Evolutionary conservation across 2,113 vertebrate species (phyloP), one percentile per base, ranked within the genome.

Genomic region (Gasterosteus aculeatus): DNA sequence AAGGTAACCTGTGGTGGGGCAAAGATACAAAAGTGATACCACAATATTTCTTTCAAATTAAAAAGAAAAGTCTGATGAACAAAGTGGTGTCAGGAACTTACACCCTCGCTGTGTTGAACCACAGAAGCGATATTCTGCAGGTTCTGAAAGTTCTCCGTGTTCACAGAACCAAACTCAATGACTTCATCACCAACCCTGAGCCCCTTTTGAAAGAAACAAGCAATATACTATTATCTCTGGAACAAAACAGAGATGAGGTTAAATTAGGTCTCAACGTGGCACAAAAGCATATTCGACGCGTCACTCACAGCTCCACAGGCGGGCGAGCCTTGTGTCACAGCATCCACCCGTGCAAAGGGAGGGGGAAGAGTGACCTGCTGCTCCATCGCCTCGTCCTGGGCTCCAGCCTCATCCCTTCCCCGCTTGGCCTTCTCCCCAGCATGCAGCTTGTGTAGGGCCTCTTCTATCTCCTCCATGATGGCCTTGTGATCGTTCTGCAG

Each of bases 401-500:
- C 93, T 80, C 95, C 95, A 0, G 93, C 92, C 75, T 95, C 92
- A 29, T 97, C 96, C 81, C n/a, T 91, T 19, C 93, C 92, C 0
- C 90, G 93, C 75, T 97, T 96, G 80, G 96, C 95, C 85, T 95
- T 97, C 83, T 97, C 97, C 0, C 89, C 87, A 9, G 97, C 96
- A 0, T 99, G 98, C 22, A 99, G 88, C 88, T 92, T 94, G 89
- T 99, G 96, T n/a, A 99, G 91, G 1, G 97, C 97, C 38, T 96
- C 95, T 80, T 99, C 97, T 42, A 99, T 98, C 87, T 98, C 92
- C 63, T 91, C 89, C 98, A 99, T 99, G 72, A 99, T 85, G 0
- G 93, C 94, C 88, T 97, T 97, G 91, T 99, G 98, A 38, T 99
- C 98, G 0, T 99, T 99, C 92, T 99, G 98, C 85, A 99, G 51